Base-by-base conservation (phyloP, 2,888 invertebrate species). In the Pristionchus mayeri region DNA sequence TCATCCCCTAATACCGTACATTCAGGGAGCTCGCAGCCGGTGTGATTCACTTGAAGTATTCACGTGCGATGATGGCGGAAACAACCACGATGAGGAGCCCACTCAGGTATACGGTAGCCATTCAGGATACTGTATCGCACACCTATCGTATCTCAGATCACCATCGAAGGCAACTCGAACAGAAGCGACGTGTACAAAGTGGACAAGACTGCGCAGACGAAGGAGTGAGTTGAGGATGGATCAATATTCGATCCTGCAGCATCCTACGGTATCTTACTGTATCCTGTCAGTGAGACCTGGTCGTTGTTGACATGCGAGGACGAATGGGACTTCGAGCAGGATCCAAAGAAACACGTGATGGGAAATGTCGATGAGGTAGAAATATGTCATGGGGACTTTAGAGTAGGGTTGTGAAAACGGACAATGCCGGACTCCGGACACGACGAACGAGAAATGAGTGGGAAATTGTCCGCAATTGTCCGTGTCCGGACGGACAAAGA, bases 51-150 rank as follows among this genome's bases (percentile, higher is more conserved):
- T 67, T 6, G 67, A 67, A 9, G 67, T 37, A 21, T 67, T 67
- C 18, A 67, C 67, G 67, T 67, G 67, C 37, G 67, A 67, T 3
- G 67, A 67, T 21, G 34, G 6, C 3, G 27, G 57, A 27, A 60
- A n/a, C n/a, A n/a, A 30, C 30, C 57, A 30, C 7, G 34, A 67
- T 37, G 67, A 67, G 67, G 67, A 67, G 27, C 3, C 16, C 21
- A 67, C 67, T 3, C 67, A 67, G 67, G 67, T 67, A 60, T 67
- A 67, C 67, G 0, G 67, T 37, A 67, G 57, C 37, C 37, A 9
- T 11, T n/a, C n/a, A n/a, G n/a, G n/a, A n/a, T n/a, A n/a, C n/a
- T n/a, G n/a, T n/a, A n/a, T n/a, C n/a, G n/a, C n/a, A n/a, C n/a
- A n/a, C 16, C 34, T 34, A 37, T 6, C 6, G 34, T 27, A 18